Conservation (phyloP, 2,113 vertebrate genomes). For the Sceloporus undulatus region DNA sequence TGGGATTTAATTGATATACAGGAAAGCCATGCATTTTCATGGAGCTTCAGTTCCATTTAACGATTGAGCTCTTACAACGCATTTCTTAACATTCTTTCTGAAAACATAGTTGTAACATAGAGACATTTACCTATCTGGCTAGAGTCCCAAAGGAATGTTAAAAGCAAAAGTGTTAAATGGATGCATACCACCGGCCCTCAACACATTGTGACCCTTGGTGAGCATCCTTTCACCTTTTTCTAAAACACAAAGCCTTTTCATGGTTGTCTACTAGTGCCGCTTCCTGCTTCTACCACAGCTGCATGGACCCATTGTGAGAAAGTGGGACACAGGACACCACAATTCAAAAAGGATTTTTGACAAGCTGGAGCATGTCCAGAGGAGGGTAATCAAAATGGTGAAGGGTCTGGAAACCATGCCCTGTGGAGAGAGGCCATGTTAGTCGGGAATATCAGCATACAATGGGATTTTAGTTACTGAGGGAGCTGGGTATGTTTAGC, state of each 20-base stretch:
- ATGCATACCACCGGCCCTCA: not conserved
- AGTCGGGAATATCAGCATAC: too few relatives aligned
- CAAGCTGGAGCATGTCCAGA: too few relatives aligned
- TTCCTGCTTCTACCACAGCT: not conserved
- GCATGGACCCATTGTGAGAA: not conserved
- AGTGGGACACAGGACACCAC: not conserved
- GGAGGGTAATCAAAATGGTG: too few relatives aligned
- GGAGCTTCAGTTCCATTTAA: not conserved
- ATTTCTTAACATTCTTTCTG: not conserved
- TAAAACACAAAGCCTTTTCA: too few relatives aligned
- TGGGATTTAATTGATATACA: not conserved
- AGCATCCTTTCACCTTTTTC: too few relatives aligned
- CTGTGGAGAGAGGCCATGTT: too few relatives aligned
- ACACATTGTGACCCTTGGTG: not conserved
- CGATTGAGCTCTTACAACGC: not conserved
- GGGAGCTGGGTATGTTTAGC: too few relatives aligned
- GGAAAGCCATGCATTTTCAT: not conserved
- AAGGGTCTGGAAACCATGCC: too few relatives aligned
- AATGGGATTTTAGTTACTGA: too few relatives aligned
- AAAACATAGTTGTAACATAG: not conserved
- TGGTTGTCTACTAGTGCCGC: not conserved
- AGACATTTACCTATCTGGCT: not conserved
- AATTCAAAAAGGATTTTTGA: too few relatives aligned
- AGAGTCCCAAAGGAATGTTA: not conserved
- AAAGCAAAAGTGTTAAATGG: not conserved